phyloP scores from a whole-genome alignment of 2,888 invertebrate species.

The Epinotia bilunana region DNA sequence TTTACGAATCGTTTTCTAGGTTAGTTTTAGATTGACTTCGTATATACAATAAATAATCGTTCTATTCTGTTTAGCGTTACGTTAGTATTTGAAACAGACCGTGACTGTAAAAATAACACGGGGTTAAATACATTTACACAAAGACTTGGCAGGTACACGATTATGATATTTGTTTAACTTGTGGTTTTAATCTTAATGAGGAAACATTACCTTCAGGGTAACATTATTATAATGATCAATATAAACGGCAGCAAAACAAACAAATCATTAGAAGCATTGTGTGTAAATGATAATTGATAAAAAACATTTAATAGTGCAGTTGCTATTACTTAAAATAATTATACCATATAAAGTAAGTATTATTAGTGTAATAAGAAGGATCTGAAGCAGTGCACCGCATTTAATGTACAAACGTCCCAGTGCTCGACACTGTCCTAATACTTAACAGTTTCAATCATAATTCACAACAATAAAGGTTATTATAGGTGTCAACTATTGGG shows the following conservation, averaged over 20 bases:
- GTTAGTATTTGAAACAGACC: neutral
- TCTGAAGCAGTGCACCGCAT: neutral
- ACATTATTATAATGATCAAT: neutral
- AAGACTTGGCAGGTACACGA: neutral
- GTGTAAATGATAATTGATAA: neutral
- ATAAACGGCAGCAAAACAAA: slow-evolving; percentile 3
- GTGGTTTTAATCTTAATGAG: slow-evolving; percentile 12
- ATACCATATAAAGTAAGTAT: neutral
- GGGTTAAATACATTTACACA: neutral
- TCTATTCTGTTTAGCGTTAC: too few species aligned
- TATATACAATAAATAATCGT: neutral
- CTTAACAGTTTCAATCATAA: too few species aligned
- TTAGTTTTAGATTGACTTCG: slow-evolving; percentile 5
- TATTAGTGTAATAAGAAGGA: neutral
- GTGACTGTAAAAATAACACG: neutral
- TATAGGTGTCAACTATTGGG: too few species aligned
- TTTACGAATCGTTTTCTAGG: slow-evolving; percentile 8
- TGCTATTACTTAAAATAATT: neutral
- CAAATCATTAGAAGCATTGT: neutral
- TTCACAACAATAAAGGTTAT: too few species aligned
- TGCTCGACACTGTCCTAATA: too few species aligned
- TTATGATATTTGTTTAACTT: neutral
- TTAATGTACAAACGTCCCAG: neutral
- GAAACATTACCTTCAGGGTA: neutral
- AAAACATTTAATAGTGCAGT: neutral